Conservation (phyloP, 2,888 invertebrate genomes). For the Drosophila melanosoma region DNA sequence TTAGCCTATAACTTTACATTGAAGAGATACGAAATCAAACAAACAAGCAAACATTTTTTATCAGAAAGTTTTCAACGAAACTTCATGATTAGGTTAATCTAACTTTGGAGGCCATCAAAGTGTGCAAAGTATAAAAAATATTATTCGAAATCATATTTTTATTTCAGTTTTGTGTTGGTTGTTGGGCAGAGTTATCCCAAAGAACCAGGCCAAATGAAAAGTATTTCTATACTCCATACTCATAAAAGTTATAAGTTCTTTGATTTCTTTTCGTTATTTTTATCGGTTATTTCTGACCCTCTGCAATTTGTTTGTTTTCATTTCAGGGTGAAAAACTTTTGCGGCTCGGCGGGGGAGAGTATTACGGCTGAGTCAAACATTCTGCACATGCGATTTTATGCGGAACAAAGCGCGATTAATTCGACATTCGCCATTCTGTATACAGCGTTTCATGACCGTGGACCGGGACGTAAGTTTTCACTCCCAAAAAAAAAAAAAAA, state of each 20-base stretch:
- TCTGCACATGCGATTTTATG: slow-evolving; percentile 91
- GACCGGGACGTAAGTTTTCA: slow-evolving; percentile 82
- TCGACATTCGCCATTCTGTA: slow-evolving; percentile 90
- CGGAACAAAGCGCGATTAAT: slow-evolving; percentile 87
- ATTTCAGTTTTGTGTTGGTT: background rate
- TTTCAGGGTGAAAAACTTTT: slow-evolving; percentile 89
- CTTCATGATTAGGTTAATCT: background rate
- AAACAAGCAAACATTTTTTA: background rate
- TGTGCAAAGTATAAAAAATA: background rate
- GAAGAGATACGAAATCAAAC: background rate
- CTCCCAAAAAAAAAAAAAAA: slow-evolving; percentile 17
- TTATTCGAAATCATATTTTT: background rate
- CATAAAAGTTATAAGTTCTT: slow-evolving; percentile 5
- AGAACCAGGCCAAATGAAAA: background rate
- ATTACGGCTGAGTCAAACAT: slow-evolving; percentile 89
- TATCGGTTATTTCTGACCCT: background rate
- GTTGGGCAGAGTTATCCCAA: background rate
- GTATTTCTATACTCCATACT: background rate
- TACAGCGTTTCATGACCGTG: slow-evolving; percentile 90
- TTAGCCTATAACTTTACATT: background rate
- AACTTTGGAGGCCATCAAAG: background rate
- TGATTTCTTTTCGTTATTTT: background rate
- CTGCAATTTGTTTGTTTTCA: background rate
- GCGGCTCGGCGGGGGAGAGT: slow-evolving; percentile 93
- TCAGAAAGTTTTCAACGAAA: background rate